Conservation (phyloP, 2,113 vertebrate genomes). For the Cyprinus carpio region DNA sequence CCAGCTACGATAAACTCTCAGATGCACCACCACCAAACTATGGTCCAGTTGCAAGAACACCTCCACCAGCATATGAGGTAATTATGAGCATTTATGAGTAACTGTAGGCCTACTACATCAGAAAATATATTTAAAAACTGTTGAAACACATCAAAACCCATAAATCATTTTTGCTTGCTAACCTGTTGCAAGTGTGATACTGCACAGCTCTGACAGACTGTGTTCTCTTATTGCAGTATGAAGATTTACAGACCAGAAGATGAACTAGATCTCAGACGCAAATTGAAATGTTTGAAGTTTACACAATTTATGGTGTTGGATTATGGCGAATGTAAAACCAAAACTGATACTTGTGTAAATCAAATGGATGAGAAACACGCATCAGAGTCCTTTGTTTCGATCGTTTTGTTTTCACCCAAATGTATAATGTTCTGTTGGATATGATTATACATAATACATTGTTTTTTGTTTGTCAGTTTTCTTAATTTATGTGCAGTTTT, state of each 20-base stretch:
- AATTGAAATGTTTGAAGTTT: background rate
- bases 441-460: too few species aligned
- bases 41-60: background rate
- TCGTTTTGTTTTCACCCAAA: too few species aligned
- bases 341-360: background rate
- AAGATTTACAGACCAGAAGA: background rate
- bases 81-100: background rate
- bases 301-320: background rate
- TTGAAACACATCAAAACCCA: background rate
- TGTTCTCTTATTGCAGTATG: background rate
- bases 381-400: too few species aligned
- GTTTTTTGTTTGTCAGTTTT: too few species aligned
- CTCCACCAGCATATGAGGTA: conserved; percentile 22
- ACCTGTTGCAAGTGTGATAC: background rate
- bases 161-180: background rate
- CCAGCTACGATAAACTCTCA: background rate
- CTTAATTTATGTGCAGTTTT: too few species aligned
- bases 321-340: background rate
- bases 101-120: background rate
- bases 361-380: background rate
- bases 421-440: too few species aligned
- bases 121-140: background rate
- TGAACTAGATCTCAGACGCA: background rate
- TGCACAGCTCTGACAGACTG: background rate
- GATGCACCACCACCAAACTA: background rate